Base-by-base conservation (phyloP, 2,797 vertebrate species). In the Pangasius krempfi region DNA sequence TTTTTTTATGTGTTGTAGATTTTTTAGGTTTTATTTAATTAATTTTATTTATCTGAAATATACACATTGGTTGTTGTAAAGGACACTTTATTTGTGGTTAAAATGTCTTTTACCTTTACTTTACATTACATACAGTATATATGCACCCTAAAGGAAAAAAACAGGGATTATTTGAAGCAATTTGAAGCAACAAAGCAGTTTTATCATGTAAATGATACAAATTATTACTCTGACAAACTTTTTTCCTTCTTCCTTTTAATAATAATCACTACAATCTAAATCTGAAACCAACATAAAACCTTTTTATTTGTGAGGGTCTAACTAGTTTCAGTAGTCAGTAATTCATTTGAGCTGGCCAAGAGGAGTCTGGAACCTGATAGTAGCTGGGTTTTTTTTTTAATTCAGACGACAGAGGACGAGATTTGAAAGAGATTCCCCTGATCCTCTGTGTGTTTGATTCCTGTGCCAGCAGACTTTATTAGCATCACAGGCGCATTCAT, bases 401-500 rank as follows among this genome's bases (percentile, higher is more conserved):
- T 80, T 62, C 58, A 62, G 58, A 58, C 58, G 40, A 60, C 20
- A 56, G 81, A 52, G 82, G 14, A 44, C 44, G 75, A 62, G 79
- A 73, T 90, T 87, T 89, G 86, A 88, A 86, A 86, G 27, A 20
- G 56, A 83, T 79, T 81, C 80, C 50, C 84, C 81, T 52, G 90
- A 84, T 54, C 92, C 86, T 88, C 88, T 87, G 86, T 72, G 89
- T 90, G 79, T 88, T 89, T 78, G 79, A 88, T 85, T 87, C 85
- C 72, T 76, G 70, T 58, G 33, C 76, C 44, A 88, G 78, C 89
- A 91, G 90, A 89, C 90, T 94, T 93, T 92, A 93, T 95, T 93
- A 94, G 91, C 92, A 90, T 89, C 84, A 79, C 88, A 90, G 91
- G 93, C 92, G 92, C 91, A 91, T 92, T 95, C 90, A 93, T 93